Evolutionary conservation across 2,888 invertebrate genomes (phyloP), one percentile per base, ranked within the genome.

Genomic region (Drosophila diplacantha): DNA sequence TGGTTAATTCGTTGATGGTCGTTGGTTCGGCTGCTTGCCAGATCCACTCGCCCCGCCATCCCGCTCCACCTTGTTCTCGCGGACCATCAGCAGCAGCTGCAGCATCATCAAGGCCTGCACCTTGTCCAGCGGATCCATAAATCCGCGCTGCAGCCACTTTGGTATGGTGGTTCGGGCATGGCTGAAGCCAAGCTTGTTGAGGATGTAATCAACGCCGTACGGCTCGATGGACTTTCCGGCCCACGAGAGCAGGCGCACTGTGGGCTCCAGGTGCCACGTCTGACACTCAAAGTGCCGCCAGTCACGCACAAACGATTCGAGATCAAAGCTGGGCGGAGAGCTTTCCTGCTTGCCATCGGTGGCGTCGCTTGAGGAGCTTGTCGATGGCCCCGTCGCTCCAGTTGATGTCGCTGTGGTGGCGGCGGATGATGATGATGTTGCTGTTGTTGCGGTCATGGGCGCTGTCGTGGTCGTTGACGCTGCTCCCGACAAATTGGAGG

Each of bases 91-190:
- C 51, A 95, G 91, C 87, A 95, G 92, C 73, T 93, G 90, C 73
- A 93, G 89, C 86, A 95, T 92, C 73, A 95, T 91, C 14, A 95
- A 90, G 12, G 97, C 94, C 64, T 97, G 91, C 61, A 98, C 91
- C 87, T 96, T 96, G 90, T 99, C 99, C 55, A 98, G 90, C 0
- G 98, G 98, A 90, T 99, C 99, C 93, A 99, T 96, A 81, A 98
- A 95, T 14, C 99, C 99, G 56, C 99, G 91, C 89, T 99, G 99
- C 90, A 99, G 92, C 97, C 99, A 99, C 90, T 99, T 99, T 60
- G 99, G 99, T 86, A 99, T 99, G 58, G 99, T 99, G 73, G 96
- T 97, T 72, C 98, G 92, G 12, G 99, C 98, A 89, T 99, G 99
- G 63, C 96, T 94, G 89, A 99, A 99, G 44, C 98, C 98, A 39